Evolutionary conservation across 2,888 invertebrate species (phyloP), one percentile per base, ranked within the genome.

Genomic region (Rambutsinella grinnellia): DNA sequence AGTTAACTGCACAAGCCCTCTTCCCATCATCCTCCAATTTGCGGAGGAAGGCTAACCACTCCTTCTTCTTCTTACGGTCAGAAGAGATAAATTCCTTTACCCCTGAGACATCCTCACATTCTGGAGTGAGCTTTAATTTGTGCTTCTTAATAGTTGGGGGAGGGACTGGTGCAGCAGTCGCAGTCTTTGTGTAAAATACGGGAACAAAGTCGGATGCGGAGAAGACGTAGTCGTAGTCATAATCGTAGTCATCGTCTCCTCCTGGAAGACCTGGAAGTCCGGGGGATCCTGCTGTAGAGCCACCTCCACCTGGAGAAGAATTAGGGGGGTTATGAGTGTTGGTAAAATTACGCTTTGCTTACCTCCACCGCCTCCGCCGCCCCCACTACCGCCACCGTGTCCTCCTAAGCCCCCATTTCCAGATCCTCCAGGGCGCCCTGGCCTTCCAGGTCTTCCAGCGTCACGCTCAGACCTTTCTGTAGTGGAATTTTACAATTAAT

Each of bases 11-110:
- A 66, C 75, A 70, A 10, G 63, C 49, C 0, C 21, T 61, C 19
- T 70, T 24, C 13, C 75, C 78, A 19, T 56, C 56, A 13, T 58
- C 75, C 5, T n/a, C 24, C 13, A 76, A 15, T 44, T 69, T 69
- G n/a, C 51, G 5, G 8, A 76, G 24, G 51, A 69, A 76, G 2
- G 24, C n/a, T 2, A 76, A 0, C 69, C 69, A 76, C 17, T 57
- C 60, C 23, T 51, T 44, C 17, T 63, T 62, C 27, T 5, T 49
- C 26, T 49, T 15, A 13, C 53, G 60, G 28, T 46, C 36, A 8
- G 17, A 28, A 2, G 46, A 28, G 2, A 62, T 10, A 26, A 69
- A 62, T n/a, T 63, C 65, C 5, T 17, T 27, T 0, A 71, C 65
- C 1, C 65, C 71, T 15, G 2, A n/a, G 10, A 51, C 71, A 15